A percentile compares a stretch with the other conserved stretches of the same genome.
phyloP scores from a whole-genome alignment of 2,113 vertebrate genomes.

The Sorex fumeus region DNA sequence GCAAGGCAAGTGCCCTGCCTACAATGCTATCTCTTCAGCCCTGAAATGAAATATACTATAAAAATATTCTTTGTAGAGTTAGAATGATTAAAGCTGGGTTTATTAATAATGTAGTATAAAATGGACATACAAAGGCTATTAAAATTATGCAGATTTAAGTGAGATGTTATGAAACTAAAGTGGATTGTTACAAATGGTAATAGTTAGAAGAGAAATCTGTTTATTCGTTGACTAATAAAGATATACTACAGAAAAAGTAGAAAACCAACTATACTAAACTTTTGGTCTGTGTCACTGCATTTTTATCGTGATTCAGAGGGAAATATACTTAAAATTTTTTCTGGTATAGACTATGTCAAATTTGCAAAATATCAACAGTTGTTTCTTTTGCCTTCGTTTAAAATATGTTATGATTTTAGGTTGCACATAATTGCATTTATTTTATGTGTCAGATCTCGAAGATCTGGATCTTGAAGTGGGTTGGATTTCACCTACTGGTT shows the following conservation, averaged over 20 bases:
- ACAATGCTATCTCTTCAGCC: too few species aligned
- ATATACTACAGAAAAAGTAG: neutral
- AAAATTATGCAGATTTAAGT: neutral
- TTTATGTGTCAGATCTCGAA: neutral
- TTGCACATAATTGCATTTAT: neutral
- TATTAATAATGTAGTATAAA: neutral
- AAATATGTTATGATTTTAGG: neutral
- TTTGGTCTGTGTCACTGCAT: neutral
- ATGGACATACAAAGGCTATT: neutral
- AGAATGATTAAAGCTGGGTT: neutral
- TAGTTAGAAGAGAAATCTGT: neutral
- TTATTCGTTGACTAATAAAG: constrained; percentile 12
- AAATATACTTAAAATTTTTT: neutral
- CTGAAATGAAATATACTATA: too few species aligned
- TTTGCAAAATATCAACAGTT: neutral
- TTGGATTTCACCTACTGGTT: neutral
- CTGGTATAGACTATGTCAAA: neutral
- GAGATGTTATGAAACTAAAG: neutral
- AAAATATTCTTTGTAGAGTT: neutral
- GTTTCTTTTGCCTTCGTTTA: neutral
- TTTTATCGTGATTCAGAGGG: neutral
- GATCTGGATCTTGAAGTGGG: neutral
- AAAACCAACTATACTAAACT: neutral
- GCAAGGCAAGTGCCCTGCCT: too few species aligned
- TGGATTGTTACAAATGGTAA: neutral